phyloP scores from a whole-genome alignment of 2,113 vertebrate species.

The Cricetomys ansorgei region DNA sequence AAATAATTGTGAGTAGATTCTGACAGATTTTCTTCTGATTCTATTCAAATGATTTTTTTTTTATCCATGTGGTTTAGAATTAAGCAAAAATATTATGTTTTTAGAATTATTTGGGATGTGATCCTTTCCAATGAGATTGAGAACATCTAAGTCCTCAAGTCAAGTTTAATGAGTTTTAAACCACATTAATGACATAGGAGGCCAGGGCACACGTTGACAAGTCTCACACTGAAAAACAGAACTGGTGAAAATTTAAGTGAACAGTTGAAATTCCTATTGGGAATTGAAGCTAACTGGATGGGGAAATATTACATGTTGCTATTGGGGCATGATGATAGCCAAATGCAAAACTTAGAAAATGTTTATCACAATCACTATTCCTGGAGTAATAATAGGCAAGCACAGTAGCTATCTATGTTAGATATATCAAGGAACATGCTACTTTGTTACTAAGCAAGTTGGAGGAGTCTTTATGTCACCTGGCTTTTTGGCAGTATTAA shows the following conservation, averaged over 20 bases:
- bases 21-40: conserved; percentile 66
- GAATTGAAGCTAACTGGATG: neutral
- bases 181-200: conserved; percentile 45
- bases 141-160: conserved; percentile 52
- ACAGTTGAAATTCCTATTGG: conserved; percentile 35
- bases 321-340: neutral
- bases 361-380: conserved; percentile 33
- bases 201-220: neutral
- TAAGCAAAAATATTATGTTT: conserved; percentile 73
- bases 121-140: conserved; percentile 63
- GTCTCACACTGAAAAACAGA: neutral
- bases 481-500: conserved; percentile 69
- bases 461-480: conserved; percentile 49
- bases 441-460: neutral
- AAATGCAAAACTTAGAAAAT: conserved; percentile 46
- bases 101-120: conserved; percentile 68
- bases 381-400: neutral
- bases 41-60: conserved; percentile 69
- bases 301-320: neutral
- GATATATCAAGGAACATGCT: neutral
- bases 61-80: conserved; percentile 65
- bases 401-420: neutral
- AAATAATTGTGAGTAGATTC: conserved; percentile 75
- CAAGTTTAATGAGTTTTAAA: conserved; percentile 63
- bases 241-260: neutral